Conservation (phyloP, 1,140 invertebrate genomes). For the Brachionus calyciflorus region DNA sequence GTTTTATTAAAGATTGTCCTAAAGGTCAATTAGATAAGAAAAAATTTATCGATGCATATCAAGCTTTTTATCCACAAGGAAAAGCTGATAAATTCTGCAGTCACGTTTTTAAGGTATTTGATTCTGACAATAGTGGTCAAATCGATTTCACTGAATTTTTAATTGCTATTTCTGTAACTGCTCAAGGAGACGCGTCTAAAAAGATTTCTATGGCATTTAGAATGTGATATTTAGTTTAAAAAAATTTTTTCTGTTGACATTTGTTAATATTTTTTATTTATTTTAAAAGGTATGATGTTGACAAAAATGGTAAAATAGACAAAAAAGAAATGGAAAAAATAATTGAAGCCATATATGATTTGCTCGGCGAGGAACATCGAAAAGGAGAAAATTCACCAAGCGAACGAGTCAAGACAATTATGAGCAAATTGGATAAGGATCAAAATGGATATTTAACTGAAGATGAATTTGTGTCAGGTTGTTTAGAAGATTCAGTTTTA, state of each 20-base stretch:
- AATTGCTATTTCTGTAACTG: constrained; percentile 37
- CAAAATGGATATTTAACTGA: constrained; percentile 37
- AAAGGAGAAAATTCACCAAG: constrained; percentile 41
- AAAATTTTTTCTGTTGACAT: background rate
- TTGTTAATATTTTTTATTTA: too few relatives aligned
- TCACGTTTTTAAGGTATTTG: constrained; percentile 44
- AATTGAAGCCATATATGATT: constrained; percentile 46
- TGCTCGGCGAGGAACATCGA: constrained; percentile 40
- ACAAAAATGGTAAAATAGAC: constrained; percentile 40
- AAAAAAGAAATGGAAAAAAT: constrained; percentile 47
- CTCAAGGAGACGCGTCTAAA: constrained; percentile 26
- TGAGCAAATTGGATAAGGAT: constrained; percentile 42
- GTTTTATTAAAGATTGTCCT: constrained; percentile 45
- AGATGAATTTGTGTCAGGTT: constrained; percentile 46
- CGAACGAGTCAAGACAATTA: constrained; percentile 26
- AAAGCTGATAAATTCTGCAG: constrained; percentile 43
- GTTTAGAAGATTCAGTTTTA: constrained; percentile 15
- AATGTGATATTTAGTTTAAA: background rate
- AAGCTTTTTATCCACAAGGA: constrained; percentile 32
- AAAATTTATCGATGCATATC: constrained; percentile 41
- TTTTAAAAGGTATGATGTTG: constrained; percentile 45
- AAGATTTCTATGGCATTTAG: constrained; percentile 35
- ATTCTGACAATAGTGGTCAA: constrained; percentile 35
- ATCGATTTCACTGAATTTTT: constrained; percentile 46
- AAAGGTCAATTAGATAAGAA: constrained; percentile 47